Percentiles rank a stretch among this genome's conserved stretches.
phyloP scores from a whole-genome alignment of 2,797 vertebrate genomes.

The Melanotaenia pygmaea region DNA sequence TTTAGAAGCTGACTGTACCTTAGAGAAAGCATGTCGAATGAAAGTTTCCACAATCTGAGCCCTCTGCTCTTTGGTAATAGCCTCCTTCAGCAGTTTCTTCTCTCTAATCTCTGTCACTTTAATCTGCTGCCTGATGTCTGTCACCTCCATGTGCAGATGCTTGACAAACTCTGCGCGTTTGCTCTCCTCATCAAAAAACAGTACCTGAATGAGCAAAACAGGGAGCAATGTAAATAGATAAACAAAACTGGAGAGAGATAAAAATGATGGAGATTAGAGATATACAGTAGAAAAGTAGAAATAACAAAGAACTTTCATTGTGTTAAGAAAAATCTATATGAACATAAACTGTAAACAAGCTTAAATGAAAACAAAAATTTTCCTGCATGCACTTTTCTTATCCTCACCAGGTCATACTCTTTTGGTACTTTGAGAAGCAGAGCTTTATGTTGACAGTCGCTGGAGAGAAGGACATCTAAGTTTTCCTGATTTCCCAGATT shows the following conservation, averaged over 20 bases:
- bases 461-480: slow-evolving; percentile 86
- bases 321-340: background rate
- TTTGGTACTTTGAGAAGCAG: slow-evolving; percentile 91
- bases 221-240: slow-evolving; percentile 3
- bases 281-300: slow-evolving; percentile 35
- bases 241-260: slow-evolving; percentile 22
- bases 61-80: slow-evolving; percentile 90
- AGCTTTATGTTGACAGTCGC: slow-evolving; percentile 80
- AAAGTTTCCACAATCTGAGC: slow-evolving; percentile 92
- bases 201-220: slow-evolving; percentile 81
- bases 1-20: slow-evolving; percentile 79
- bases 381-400: slow-evolving; percentile 16
- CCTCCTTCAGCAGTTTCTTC: slow-evolving; percentile 85
- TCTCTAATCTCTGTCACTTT: slow-evolving; percentile 82
- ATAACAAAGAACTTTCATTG: background rate
- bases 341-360: slow-evolving; percentile 1
- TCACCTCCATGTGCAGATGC: slow-evolving; percentile 73
- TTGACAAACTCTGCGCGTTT: slow-evolving; percentile 82
- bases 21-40: slow-evolving; percentile 93
- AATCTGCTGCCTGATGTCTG: slow-evolving; percentile 61
- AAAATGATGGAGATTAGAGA: slow-evolving; percentile 25
- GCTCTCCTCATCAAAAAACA: slow-evolving; percentile 87
- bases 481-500: slow-evolving; percentile 77
- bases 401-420: slow-evolving; percentile 92
- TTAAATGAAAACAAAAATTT: slow-evolving; percentile 1